Conservation (phyloP, 2,888 invertebrate genomes). For the Ophioninae sp. region DNA sequence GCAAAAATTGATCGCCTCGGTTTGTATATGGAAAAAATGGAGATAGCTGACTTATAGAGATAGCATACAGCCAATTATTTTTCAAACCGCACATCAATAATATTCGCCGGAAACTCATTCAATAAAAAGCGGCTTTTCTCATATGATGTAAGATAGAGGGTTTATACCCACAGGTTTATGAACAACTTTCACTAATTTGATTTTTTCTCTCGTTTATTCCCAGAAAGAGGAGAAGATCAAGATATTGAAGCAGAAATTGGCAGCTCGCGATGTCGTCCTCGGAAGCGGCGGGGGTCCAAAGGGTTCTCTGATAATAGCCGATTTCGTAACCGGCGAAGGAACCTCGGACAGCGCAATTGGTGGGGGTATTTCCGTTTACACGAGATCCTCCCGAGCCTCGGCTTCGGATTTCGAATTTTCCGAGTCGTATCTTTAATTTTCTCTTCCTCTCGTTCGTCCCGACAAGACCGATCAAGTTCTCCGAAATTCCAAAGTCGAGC, state of each 20-base stretch:
- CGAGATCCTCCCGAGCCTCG: slow-evolving; percentile 91
- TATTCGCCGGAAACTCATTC: not conserved
- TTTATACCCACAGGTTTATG: too few species aligned
- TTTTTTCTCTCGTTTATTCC: slow-evolving; percentile 19
- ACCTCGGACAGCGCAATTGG: slow-evolving; percentile 91
- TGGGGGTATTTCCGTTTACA: slow-evolving; percentile 87
- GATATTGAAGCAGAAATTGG: slow-evolving; percentile 89
- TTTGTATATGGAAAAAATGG: slow-evolving; percentile 78
- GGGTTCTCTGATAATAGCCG: slow-evolving; percentile 88
- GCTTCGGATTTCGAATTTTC: slow-evolving; percentile 94
- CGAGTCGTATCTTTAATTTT: slow-evolving; percentile 89
- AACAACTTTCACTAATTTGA: not conserved
- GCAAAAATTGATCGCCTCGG: slow-evolving; percentile 96
- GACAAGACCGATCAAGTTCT: slow-evolving; percentile 18
- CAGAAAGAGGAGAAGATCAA: slow-evolving; percentile 96
- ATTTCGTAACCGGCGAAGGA: slow-evolving; percentile 89
- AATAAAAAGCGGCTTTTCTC: not conserved
- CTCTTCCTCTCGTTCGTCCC: slow-evolving; percentile 14
- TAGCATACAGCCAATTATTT: too few species aligned
- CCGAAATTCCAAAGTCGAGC: slow-evolving; percentile 34
- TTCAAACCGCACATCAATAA: too few species aligned
- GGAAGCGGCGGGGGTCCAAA: slow-evolving; percentile 84
- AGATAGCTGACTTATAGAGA: not conserved
- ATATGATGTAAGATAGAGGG: not conserved
- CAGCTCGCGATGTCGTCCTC: slow-evolving; percentile 87